Base-by-base conservation (phyloP, 2,113 vertebrate genomes). In the Pluvialis apricaria region DNA sequence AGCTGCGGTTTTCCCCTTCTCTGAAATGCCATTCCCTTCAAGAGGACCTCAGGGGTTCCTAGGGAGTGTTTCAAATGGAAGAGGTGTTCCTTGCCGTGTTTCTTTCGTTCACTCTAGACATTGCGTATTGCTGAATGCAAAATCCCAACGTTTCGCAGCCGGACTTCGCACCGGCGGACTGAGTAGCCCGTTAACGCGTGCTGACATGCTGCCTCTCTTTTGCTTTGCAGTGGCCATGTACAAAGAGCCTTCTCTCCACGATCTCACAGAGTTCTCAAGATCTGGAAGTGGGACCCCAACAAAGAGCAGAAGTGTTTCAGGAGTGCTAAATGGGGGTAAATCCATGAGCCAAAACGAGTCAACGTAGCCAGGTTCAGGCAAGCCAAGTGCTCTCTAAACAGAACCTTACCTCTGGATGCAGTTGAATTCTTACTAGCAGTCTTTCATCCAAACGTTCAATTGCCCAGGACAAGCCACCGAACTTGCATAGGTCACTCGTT, bases 211-310 rank as follows among this genome's bases (percentile, higher is more conserved):
- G 15, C 83, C 61, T 96, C 72, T 97, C 79, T 97, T 81, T 97
- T 98, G 95, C 77, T 95, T 98, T 97, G 76, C 98, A 99, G 99
- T 99, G 98, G 99, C 99, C 94, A 99, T 99, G 99, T 99, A 99
- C 98, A 99, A 99, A 98, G 99, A 99, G 97, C 99, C 99, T 40
- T 99, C 99, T 60, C 99, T 99, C 88, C 99, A 99, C 20, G 99
- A 99, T 94, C 98, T 99, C 97, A 99, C 99, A 81, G 99, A 99
- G 98, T 99, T 99, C 98, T 99, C 99, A 87, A 98, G 99, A 90
- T 99, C 99, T 32, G 99, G 99, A 97, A 99, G 99, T n/a, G 99
- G 99, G 94, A 99, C 99, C 47, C 99, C 99, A 78, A 99, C 99
- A 95, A 99, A 99, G 98, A 99, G 99, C 98, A 99, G 99, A 98